A percentile compares a stretch with the other conserved stretches of the same genome.
Conservation (phyloP, 1,140 invertebrate genomes). For the Eriocheir sinensis region DNA sequence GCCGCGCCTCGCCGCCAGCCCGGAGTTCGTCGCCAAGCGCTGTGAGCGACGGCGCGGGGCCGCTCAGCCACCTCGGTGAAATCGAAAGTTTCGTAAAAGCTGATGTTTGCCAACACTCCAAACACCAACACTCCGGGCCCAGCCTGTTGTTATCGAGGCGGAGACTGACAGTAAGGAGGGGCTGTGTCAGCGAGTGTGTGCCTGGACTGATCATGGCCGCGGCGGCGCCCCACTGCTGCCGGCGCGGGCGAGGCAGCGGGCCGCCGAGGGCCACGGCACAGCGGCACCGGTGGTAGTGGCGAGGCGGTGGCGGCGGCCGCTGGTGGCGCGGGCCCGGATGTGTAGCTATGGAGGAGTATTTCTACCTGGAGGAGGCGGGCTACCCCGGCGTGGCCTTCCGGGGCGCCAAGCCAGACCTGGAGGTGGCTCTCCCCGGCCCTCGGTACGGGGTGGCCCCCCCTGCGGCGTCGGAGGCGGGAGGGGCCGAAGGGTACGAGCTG, state of each 20-base stretch:
- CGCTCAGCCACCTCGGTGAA: conserved; percentile 43
- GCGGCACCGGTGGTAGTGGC: conserved; percentile 12
- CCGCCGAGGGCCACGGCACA: conserved; percentile 5
- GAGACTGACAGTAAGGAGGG: too few species aligned
- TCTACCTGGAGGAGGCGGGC: conserved; percentile 70
- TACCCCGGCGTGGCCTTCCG: conserved; percentile 60
- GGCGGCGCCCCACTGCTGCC: not conserved
- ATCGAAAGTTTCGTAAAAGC: conserved; percentile 52
- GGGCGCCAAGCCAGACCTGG: conserved; percentile 46
- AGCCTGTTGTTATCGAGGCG: not conserved
- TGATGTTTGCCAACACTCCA: not conserved
- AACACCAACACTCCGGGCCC: not conserved
- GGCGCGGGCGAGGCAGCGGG: conserved; percentile 56
- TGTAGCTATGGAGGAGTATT: conserved; percentile 69
- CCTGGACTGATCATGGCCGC: conserved; percentile 8
- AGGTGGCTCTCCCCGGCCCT: not conserved
- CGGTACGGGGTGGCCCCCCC: not conserved
- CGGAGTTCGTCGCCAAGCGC: not conserved
- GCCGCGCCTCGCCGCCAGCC: not conserved
- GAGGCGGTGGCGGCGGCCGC: conserved; percentile 37
- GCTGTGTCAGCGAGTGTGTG: not conserved
- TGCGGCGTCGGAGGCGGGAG: not conserved
- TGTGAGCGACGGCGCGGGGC: conserved; percentile 7
- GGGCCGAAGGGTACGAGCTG: conserved; percentile 65
- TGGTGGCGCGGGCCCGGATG: not conserved